Conservation (phyloP, 1,140 invertebrate species). For the Drosophila novamexicana region DNA sequence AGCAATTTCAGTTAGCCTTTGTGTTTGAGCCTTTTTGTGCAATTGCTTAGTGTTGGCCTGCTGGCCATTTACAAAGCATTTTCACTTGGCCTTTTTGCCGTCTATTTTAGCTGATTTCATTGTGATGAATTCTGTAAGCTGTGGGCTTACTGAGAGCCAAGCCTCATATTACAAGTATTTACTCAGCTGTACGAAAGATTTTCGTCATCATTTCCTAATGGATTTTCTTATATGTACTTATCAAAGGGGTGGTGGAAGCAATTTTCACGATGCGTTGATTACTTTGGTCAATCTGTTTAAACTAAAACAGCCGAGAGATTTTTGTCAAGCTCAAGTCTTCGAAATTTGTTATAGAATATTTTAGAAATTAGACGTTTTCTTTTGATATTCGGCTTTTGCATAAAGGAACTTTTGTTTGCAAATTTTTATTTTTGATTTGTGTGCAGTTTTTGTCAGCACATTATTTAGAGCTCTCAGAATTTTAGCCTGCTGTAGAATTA, state of each 20-base stretch:
- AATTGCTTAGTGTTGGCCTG: constrained; percentile 19
- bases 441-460: too few species aligned
- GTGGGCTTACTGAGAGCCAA: constrained; percentile 30
- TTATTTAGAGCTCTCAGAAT: too few species aligned
- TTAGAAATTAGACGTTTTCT: too few species aligned
- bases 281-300: constrained; percentile 10
- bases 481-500: too few species aligned
- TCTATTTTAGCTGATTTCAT: constrained; percentile 59
- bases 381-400: too few species aligned
- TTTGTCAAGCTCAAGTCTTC: background rate
- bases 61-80: constrained; percentile 54
- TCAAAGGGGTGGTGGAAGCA: constrained; percentile 9
- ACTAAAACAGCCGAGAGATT: background rate
- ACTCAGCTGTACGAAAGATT: constrained; percentile 43
- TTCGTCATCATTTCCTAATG: constrained; percentile 48
- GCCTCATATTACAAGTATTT: constrained; percentile 41
- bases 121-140: constrained; percentile 72
- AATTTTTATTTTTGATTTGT: background rate
- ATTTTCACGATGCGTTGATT: constrained; percentile 22
- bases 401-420: too few species aligned
- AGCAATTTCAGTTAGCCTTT: constrained; percentile 66
- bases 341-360: background rate
- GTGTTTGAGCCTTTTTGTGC: constrained; percentile 52
- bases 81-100: constrained; percentile 60
- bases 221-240: constrained; percentile 26